Base-by-base conservation (phyloP, 2,113 vertebrate genomes). In the Noctilio leporinus region DNA sequence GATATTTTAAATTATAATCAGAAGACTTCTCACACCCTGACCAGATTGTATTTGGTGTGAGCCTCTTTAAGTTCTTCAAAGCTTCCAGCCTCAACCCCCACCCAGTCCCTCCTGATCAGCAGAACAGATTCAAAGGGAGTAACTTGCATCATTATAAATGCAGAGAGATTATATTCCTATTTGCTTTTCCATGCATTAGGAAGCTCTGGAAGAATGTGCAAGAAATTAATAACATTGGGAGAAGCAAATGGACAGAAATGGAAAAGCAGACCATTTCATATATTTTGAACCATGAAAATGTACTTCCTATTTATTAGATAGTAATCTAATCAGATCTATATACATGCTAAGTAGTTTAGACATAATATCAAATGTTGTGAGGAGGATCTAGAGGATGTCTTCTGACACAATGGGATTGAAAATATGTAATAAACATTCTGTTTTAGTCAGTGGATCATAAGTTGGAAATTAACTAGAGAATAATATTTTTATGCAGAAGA, bases 61-160 rank as follows among this genome's bases (percentile, higher is more conserved):
- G n/a, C 19, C 64, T 93, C 83, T 86, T 89, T 49, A 93, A 86
- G 10, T 70, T 82, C 53, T 93, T 85, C 65, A 93, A 92, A 95
- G 81, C 47, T 87, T 93, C 70, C 43, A 62, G 24, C 12, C n/a
- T 24, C 35, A n/a, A n/a, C 28, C 10, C 30, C 9, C 17, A 20
- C 10, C 26, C 24, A 65, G 12, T 4, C 6, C 28, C 20, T 77
- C 69, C 69, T 40, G 77, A 73, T 45, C 76, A 91, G 49, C 43
- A 90, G 22, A 91, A 84, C 16, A 77, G 76, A 94, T 85, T 95
- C 3, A 86, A 69, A 40, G 20, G 62, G 30, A 88, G 5, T 70
- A 59, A 89, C 7, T 19, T 78, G 20, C 26, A 77, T 64, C 45
- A 40, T 83, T 89, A 84, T 89, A 73, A 47, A 86, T 69, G 11